Evolutionary conservation across 2,113 vertebrate species (phyloP).

Genomic region (Pluvialis apricaria): DNA sequence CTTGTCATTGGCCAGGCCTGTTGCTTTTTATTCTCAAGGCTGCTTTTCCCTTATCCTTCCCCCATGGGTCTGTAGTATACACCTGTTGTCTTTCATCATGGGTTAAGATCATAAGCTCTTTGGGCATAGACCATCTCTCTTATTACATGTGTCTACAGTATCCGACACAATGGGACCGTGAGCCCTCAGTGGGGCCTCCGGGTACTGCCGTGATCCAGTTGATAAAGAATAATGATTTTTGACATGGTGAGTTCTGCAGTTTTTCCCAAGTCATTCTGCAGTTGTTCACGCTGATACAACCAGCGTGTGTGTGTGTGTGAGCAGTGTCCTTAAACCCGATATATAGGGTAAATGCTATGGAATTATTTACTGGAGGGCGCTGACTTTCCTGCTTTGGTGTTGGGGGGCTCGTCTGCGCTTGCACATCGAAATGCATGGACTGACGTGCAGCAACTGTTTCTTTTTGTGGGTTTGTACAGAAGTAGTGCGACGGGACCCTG

Average conservation of each 20-base stretch:
- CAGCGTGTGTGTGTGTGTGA: neutral
- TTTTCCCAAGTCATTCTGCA: slow-evolving; percentile 65
- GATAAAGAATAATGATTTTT: slow-evolving; percentile 67
- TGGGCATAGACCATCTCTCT: slow-evolving; percentile 62
- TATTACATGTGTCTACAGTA: slow-evolving; percentile 59
- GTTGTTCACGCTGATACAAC: slow-evolving; percentile 25
- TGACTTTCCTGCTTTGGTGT: neutral
- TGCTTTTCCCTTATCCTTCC: slow-evolving; percentile 56
- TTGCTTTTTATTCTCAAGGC: slow-evolving; percentile 55
- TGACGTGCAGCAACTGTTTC: neutral
- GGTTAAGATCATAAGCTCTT: slow-evolving; percentile 68
- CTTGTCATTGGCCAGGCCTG: slow-evolving; percentile 43
- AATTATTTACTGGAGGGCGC: neutral
- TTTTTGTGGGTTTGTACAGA: neutral
- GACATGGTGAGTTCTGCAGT: slow-evolving; percentile 56
- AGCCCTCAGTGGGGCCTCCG: slow-evolving; percentile 41
- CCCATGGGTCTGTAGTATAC: slow-evolving; percentile 50
- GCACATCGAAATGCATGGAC: neutral
- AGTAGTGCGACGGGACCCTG: neutral
- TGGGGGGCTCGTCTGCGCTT: neutral
- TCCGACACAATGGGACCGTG: slow-evolving; percentile 32
- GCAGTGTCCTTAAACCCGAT: neutral
- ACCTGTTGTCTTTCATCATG: slow-evolving; percentile 69
- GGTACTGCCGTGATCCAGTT: slow-evolving; percentile 27
- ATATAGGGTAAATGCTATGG: neutral